phyloP scores from a whole-genome alignment of 2,888 invertebrate species.

The Noctua comes region DNA sequence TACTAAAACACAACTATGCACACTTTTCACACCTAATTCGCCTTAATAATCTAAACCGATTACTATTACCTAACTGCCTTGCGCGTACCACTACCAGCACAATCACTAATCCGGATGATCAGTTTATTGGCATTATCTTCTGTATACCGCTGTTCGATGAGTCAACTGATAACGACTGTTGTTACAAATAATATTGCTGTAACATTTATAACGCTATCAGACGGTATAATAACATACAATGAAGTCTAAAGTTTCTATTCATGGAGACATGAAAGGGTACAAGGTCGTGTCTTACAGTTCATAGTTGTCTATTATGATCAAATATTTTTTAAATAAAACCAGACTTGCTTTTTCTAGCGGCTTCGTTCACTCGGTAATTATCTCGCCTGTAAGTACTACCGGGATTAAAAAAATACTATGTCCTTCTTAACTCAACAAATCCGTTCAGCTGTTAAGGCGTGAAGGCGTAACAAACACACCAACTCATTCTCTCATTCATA shows the following conservation, averaged over 20 bases:
- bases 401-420: neutral
- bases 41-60: neutral
- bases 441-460: neutral
- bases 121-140: conserved; percentile 16
- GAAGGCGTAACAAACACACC: neutral
- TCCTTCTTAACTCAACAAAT: neutral
- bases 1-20: neutral
- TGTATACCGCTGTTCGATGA: neutral
- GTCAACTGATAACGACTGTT: conserved; percentile 3
- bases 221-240: conserved; percentile 24
- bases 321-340: conserved; percentile 19
- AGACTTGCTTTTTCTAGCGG: neutral
- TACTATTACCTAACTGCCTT: conserved; percentile 7
- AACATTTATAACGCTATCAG: conserved; percentile 9
- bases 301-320: conserved; percentile 17
- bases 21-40: neutral
- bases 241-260: conserved; percentile 21
- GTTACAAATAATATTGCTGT: conserved; percentile 19
- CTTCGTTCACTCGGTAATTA: neutral
- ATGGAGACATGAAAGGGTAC: conserved; percentile 21
- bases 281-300: conserved; percentile 22
- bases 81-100: neutral
- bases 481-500: neutral
- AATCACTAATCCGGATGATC: conserved; percentile 32
- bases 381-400: neutral